Evolutionary conservation across 2,888 invertebrate species (phyloP), one percentile per base, ranked within the genome.

Genomic region (Archips xylosteana): DNA sequence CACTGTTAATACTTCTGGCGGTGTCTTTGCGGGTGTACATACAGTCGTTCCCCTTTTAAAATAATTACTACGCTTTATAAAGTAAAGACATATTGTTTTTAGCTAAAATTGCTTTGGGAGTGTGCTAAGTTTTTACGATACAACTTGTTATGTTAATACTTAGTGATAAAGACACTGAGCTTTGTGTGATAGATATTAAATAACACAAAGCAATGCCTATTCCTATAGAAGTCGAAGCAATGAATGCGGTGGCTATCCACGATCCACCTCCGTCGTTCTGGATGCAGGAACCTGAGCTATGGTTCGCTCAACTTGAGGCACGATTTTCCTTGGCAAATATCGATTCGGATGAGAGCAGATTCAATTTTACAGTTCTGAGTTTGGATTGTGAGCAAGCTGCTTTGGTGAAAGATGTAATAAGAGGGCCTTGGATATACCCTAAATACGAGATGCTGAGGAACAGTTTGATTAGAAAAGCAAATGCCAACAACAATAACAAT

Each of bases 301-400:
- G 36, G 60, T 60, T 60, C 36, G 6, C 60, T n/a, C 60, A 60
- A 36, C 60, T 60, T 23, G 60, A 60, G 13, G 36, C 60, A 10
- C 4, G 60, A 57, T 60, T 60, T 13, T 36, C 15, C n/a, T 36
- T 36, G n/a, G 34, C 36, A 1, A 36, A 34, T n/a, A 36, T 60
- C 13, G 34, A 36, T 36, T 10, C 32, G 32, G 59, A 60, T 6
- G 36, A 60, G 34, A 60, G n/a, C 5, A 60, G n/a, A 60, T 60
- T 13, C 36, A 12, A 60, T 36, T 60, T 60, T 60, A n/a, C 60
- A 36, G 36, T 60, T 34, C 13, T 60, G 6, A 60, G 36, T 60
- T n/a, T 60, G 8, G n/a, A 36, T 34, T 36, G n/a, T 13, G 36
- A n/a, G n/a, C 36, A 60, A 6, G 60, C 60, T 60, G 36, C 36